Evolutionary conservation across 92 coral and sea anemone genomes (phyloP).

Genomic region (Bergia puertoricense): DNA sequence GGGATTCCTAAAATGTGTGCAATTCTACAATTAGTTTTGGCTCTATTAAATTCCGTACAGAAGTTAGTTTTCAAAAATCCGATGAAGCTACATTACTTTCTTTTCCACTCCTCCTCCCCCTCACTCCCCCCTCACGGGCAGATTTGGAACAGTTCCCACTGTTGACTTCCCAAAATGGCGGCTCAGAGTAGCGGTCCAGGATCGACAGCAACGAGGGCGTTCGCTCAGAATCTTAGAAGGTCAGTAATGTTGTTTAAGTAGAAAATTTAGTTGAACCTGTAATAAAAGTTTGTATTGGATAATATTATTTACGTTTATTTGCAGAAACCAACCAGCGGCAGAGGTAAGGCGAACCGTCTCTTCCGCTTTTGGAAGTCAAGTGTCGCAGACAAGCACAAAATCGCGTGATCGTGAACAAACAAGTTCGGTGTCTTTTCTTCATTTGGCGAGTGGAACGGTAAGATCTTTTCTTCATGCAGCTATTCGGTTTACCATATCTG

Average conservation of each 20-base stretch:
- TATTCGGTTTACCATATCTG: background rate
- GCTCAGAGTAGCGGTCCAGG: constrained; percentile 82
- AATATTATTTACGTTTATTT: background rate
- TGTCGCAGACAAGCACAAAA: constrained; percentile 53
- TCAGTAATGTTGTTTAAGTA: constrained; percentile 39
- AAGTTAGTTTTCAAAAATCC: no score
- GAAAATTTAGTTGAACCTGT: background rate
- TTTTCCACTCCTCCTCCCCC: no score
- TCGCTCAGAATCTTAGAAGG: constrained; percentile 97
- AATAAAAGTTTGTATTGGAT: no score
- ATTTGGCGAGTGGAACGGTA: constrained; percentile 88
- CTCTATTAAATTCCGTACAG: no score
- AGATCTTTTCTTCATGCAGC: background rate
- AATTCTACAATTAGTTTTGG: no score
- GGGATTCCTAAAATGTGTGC: no score
- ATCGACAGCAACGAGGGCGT: constrained; percentile 87
- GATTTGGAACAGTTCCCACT: background rate
- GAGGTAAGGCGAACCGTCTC: constrained; percentile 83
- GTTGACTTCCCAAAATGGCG: constrained; percentile 79
- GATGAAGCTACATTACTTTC: no score
- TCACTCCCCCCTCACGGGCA: no score
- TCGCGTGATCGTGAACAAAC: constrained; percentile 60
- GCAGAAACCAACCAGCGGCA: constrained; percentile 73
- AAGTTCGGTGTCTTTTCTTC: constrained; percentile 68
- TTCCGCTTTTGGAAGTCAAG: constrained; percentile 68